A percentile compares a stretch with the other conserved stretches of the same genome.
phyloP scores from a whole-genome alignment of 2,797 vertebrate genomes.

The Diceros bicornis region DNA sequence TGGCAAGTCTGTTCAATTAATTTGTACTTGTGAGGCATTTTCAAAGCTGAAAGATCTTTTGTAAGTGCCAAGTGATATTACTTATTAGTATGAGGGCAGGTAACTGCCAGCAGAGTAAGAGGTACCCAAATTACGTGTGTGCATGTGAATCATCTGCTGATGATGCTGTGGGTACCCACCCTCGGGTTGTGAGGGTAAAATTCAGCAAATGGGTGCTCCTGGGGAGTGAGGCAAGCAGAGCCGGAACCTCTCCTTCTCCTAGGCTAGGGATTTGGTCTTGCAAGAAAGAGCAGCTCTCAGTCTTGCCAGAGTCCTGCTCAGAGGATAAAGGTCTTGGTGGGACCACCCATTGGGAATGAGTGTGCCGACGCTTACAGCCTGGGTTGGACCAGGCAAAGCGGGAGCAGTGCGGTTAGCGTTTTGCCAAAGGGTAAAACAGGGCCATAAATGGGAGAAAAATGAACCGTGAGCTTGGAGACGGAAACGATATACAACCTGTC shows the following conservation, averaged over 20 bases:
- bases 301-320: background rate
- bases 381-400: constrained; percentile 21
- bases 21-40: constrained; percentile 64
- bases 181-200: background rate
- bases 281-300: background rate
- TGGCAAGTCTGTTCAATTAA: constrained; percentile 58
- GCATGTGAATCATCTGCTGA: background rate
- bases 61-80: constrained; percentile 38
- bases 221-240: background rate
- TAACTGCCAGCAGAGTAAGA: background rate
- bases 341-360: background rate
- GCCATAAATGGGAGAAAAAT: constrained; percentile 84
- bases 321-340: background rate
- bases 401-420: constrained; percentile 19
- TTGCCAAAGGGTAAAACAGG: constrained; percentile 57
- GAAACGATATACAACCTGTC: constrained; percentile 73
- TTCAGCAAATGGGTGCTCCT: background rate
- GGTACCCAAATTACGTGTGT: background rate
- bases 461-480: constrained; percentile 51
- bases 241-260: background rate
- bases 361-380: background rate
- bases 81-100: constrained; percentile 50
- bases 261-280: background rate
- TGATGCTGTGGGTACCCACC: background rate
- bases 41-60: constrained; percentile 58